Percentiles rank a stretch among this genome's conserved stretches.
Conservation (phyloP, 2,113 vertebrate species). For the Octodon degus region DNA sequence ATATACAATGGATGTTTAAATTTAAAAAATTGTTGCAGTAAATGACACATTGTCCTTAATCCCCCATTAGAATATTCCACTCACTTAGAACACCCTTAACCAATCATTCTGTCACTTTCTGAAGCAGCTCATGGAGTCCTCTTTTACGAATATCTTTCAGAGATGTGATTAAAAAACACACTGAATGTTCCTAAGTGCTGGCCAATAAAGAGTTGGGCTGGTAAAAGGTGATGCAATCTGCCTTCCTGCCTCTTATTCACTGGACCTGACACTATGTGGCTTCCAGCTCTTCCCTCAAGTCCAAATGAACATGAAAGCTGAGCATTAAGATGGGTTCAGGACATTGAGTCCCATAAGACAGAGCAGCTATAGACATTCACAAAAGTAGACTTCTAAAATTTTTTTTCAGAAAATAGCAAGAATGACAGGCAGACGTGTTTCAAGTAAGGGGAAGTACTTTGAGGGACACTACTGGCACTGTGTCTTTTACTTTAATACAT, state of each 20-base stretch:
- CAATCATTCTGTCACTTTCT: background rate
- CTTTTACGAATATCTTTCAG: background rate
- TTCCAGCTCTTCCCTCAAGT: background rate
- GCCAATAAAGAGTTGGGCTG: background rate
- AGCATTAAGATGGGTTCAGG: background rate
- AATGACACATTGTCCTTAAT: background rate
- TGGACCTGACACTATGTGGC: background rate
- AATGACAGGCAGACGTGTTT: background rate
- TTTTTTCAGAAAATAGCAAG: background rate
- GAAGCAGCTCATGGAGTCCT: background rate
- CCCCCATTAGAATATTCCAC: background rate
- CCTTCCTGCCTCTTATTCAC: background rate
- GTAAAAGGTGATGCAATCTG: background rate
- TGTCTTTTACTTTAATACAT: background rate
- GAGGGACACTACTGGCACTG: background rate
- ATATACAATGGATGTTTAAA: background rate
- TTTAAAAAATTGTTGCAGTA: background rate
- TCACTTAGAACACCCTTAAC: background rate
- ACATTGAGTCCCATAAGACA: background rate
- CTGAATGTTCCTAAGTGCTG: background rate
- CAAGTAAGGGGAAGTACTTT: background rate
- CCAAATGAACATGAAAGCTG: background rate
- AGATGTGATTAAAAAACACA: background rate
- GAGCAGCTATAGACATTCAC: background rate
- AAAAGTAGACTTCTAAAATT: background rate